A percentile compares a stretch with the other conserved stretches of the same genome.
Evolutionary conservation across 2,113 vertebrate species (phyloP).

Genomic region (Gavia stellata): DNA sequence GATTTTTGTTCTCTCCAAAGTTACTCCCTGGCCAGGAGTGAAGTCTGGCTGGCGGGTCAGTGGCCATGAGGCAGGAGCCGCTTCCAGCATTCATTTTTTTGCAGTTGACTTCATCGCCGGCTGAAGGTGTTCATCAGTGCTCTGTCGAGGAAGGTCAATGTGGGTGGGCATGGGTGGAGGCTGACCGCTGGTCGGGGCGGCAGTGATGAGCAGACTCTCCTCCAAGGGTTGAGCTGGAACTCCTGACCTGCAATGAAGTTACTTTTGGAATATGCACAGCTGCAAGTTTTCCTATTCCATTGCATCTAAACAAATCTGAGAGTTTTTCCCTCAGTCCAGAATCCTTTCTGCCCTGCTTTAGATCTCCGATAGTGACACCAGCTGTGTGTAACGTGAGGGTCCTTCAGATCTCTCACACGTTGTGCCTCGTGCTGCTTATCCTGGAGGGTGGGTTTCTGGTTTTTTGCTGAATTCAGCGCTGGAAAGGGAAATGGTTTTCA

Average conservation of each 20-base stretch:
- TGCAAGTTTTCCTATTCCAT: background rate
- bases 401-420: background rate
- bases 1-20: background rate
- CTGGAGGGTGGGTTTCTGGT: background rate
- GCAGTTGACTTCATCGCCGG: fast-evolving
- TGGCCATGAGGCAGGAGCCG: background rate
- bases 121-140: background rate
- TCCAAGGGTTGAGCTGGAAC: background rate
- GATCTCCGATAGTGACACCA: background rate
- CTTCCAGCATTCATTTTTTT: background rate
- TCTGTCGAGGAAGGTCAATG: too few relatives aligned
- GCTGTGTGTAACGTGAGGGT: background rate
- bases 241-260: background rate
- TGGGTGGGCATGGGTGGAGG: background rate
- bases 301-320: background rate
- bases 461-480: background rate
- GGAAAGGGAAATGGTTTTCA: background rate
- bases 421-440: background rate
- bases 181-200: background rate
- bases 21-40: background rate
- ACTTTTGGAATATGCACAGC: background rate
- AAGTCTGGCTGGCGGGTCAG: fast-evolving
- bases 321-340: background rate
- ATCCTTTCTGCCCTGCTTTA: background rate
- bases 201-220: background rate